Evolutionary conservation across 30 jellyfish, hydroid and myxozoan genomes (phyloP).

Genomic region (Turritopsis rubra): DNA sequence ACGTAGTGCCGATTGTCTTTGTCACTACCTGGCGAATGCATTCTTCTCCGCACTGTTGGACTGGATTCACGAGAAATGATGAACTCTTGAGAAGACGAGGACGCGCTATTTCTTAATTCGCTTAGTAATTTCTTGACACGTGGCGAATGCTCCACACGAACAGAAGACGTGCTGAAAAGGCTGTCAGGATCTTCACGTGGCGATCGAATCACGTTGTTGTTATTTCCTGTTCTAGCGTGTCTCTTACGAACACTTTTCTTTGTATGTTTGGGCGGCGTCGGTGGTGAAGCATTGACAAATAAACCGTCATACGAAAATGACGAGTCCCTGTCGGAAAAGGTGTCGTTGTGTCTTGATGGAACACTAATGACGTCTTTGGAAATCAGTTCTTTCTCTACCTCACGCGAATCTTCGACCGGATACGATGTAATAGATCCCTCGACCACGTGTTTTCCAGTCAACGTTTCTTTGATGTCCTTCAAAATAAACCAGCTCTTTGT

Average conservation of each 20-base stretch:
- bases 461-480: not conserved
- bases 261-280: slow-evolving; percentile 24
- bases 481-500: not conserved
- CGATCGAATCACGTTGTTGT: not conserved
- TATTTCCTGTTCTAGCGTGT: not conserved
- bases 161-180: not conserved
- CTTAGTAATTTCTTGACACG: not conserved
- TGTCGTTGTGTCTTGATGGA: not conserved
- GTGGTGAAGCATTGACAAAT: slow-evolving; percentile 10
- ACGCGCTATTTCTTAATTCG: not conserved
- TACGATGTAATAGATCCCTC: not conserved
- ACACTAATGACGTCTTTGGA: not conserved
- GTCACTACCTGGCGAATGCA: not conserved
- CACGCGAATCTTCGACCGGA: not conserved
- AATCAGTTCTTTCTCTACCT: not conserved
- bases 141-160: not conserved
- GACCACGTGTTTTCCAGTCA: not conserved
- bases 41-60: not conserved
- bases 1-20: not conserved
- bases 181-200: not conserved
- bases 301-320: slow-evolving; percentile 11
- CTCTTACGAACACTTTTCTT: slow-evolving; percentile 31
- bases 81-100: not conserved
- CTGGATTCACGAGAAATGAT: not conserved
- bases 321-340: slow-evolving; percentile 5